These are phyloP conservation scores for Argopecten irradians DNA, from an alignment of 1,140 invertebrate species.

Conservation along the genomic window DNA sequence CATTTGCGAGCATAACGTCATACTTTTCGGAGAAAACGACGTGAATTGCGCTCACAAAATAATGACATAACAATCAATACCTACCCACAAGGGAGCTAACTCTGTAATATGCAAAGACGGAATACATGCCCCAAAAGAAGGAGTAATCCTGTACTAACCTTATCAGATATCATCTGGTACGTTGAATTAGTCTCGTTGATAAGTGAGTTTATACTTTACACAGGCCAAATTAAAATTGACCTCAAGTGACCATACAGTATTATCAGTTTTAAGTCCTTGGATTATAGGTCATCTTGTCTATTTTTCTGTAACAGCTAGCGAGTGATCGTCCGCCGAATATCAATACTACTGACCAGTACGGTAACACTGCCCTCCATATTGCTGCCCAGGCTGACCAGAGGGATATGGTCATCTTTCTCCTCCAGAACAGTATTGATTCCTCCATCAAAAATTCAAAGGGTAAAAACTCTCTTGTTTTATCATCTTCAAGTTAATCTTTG, in stretches of 20 bases:
- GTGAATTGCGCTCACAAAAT: too few relatives aligned
- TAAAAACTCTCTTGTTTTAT: slow-evolving; percentile 48
- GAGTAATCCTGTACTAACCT: too few relatives aligned
- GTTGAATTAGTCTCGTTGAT: not conserved
- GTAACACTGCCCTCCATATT: slow-evolving; percentile 84
- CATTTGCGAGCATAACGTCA: too few relatives aligned
- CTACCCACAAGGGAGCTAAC: too few relatives aligned
- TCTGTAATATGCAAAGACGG: too few relatives aligned
- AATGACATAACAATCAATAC: too few relatives aligned
- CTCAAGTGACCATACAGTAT: not conserved
- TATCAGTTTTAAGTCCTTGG: not conserved
- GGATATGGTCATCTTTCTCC: slow-evolving; percentile 82
- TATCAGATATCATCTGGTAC: too few relatives aligned
- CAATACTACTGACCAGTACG: slow-evolving; percentile 79
- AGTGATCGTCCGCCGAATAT: slow-evolving; percentile 75
- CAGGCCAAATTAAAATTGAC: not conserved
- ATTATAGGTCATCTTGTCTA: not conserved
- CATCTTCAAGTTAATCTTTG: not conserved
- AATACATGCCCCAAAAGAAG: too few relatives aligned
- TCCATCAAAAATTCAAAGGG: slow-evolving; percentile 77
- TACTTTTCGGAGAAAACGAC: too few relatives aligned
- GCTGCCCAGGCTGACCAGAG: slow-evolving; percentile 83
- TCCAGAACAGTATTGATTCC: slow-evolving; percentile 81
- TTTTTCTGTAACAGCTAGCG: slow-evolving; percentile 69
- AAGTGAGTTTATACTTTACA: not conserved